Evolutionary conservation across 2,113 vertebrate genomes (phyloP), one percentile per base, ranked within the genome.

Genomic region (Paralichthys olivaceus): DNA sequence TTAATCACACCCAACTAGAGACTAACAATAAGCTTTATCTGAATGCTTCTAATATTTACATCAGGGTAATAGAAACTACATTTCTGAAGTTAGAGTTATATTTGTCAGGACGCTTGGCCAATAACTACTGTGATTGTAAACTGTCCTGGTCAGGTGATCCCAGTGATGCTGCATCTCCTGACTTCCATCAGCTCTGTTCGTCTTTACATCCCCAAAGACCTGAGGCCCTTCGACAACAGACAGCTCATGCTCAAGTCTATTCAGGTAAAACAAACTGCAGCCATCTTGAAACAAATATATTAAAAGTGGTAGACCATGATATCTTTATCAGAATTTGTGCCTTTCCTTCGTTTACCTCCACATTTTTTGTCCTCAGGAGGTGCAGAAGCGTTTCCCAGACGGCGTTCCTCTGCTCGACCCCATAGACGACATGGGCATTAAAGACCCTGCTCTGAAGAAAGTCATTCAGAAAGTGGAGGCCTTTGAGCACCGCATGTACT

Each of bases 401-500:
- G 96, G 97, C 1, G 87, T 99, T 9, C 98, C 98, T 0, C 88
- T 98, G 51, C 90, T 99, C 32, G 98, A 99, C 82, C 97, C 98
- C 19, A 90, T 98, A 28, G 97, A 99, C 60, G 98, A 99, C 83
- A 99, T 99, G 97, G 97, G 97, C 61, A 99, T 99, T 89, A 98
- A 97, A 68, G 98, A 99, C 88, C 95, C 95, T 6, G 96, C 93
- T 0, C 93, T 99, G 69, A 99, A 98, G 93, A 98, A 98, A 89
- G 96, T 99, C 54, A 96, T 99, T 79, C 97, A 99, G 90, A 99
- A 99, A 90, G 95, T 97, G 75, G 98, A 99, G 81, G 97, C 97
- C 4, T 99, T 99, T 76, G 98, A 99, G 78, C 97, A 98, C 75
- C 93, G 97, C 80, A 98, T 99, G 98, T 99, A 99, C 92, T 97